Conservation (phyloP, 2,888 invertebrate genomes). For the Dione vanillae region DNA sequence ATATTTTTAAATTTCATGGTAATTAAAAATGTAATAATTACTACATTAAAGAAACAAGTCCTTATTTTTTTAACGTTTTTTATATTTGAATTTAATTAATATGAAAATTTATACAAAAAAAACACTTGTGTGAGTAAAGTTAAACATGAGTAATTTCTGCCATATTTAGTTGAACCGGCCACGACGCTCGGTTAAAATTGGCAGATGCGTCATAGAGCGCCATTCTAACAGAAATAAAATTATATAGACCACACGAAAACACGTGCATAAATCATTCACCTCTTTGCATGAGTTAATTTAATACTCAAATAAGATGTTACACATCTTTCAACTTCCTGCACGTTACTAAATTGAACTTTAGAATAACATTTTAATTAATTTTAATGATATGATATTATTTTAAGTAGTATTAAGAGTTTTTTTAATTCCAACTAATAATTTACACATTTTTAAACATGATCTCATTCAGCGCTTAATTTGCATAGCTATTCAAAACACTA, state of each 20-base stretch:
- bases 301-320: slow-evolving; percentile 25
- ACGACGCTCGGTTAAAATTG: slow-evolving; percentile 61
- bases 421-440: too few species aligned
- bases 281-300: slow-evolving; percentile 34
- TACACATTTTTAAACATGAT: too few species aligned
- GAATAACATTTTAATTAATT: background rate
- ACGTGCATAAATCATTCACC: slow-evolving; percentile 45
- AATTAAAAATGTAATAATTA: too few species aligned
- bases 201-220: slow-evolving; percentile 69
- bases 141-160: slow-evolving; percentile 63
- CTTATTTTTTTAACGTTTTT: background rate
- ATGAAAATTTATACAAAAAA: background rate
- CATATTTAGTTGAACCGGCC: slow-evolving; percentile 64
- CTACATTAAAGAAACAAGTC: too few species aligned
- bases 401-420: too few species aligned
- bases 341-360: slow-evolving; percentile 1
- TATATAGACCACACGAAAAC: slow-evolving; percentile 28
- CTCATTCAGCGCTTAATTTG: slow-evolving; percentile 3
- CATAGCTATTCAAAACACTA: slow-evolving; percentile 7
- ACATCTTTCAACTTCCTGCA: slow-evolving; percentile 8
- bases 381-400: slow-evolving; percentile 25
- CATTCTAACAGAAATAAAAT: slow-evolving; percentile 54
- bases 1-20: too few species aligned
- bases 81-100: background rate
- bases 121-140: background rate